A percentile compares a stretch with the other conserved stretches of the same genome.
phyloP scores from a whole-genome alignment of 1,140 invertebrate genomes.

The Achroia grisella region DNA sequence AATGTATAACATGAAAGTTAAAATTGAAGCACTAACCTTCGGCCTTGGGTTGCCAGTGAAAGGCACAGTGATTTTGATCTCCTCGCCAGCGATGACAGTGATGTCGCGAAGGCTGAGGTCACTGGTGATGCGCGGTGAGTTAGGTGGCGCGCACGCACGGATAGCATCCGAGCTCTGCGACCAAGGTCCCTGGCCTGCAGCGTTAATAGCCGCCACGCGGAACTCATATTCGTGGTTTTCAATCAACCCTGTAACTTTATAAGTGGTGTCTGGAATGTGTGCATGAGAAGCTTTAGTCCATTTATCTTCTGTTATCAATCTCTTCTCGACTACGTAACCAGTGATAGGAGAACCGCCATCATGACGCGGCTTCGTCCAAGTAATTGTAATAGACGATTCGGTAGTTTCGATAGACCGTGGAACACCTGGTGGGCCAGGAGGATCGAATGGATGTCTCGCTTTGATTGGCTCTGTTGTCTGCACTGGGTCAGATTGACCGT shows the following conservation, averaged over 20 bases:
- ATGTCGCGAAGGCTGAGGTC: conserved; percentile 95
- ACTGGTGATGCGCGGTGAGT: conserved; percentile 93
- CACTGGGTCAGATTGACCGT: conserved; percentile 95
- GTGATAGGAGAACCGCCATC: conserved; percentile 95
- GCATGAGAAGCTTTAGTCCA: conserved; percentile 93
- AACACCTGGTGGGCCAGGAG: conserved; percentile 90
- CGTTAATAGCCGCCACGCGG: conserved; percentile 96
- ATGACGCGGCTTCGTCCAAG: conserved; percentile 94
- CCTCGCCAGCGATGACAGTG: conserved; percentile 95
- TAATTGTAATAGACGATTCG: conserved; percentile 94
- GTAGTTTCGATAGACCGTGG: conserved; percentile 90
- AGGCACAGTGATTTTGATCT: conserved; percentile 96
- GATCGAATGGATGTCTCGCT: conserved; percentile 97
- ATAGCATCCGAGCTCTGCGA: conserved; percentile 94
- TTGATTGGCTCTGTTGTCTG: conserved; percentile 90
- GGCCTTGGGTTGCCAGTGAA: conserved; percentile 93
- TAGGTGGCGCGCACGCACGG: conserved; percentile 88
- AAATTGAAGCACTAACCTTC: conserved; percentile 68
- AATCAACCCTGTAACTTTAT: conserved; percentile 89
- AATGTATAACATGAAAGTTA: too few relatives aligned
- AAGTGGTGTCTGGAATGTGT: conserved; percentile 85
- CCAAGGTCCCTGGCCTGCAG: conserved; percentile 94
- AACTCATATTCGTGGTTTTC: conserved; percentile 99
- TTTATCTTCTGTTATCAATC: conserved; percentile 89
- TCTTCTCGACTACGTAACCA: conserved; percentile 95